Base-by-base conservation (phyloP, 2,797 vertebrate species). In the Sebastes miniatus region DNA sequence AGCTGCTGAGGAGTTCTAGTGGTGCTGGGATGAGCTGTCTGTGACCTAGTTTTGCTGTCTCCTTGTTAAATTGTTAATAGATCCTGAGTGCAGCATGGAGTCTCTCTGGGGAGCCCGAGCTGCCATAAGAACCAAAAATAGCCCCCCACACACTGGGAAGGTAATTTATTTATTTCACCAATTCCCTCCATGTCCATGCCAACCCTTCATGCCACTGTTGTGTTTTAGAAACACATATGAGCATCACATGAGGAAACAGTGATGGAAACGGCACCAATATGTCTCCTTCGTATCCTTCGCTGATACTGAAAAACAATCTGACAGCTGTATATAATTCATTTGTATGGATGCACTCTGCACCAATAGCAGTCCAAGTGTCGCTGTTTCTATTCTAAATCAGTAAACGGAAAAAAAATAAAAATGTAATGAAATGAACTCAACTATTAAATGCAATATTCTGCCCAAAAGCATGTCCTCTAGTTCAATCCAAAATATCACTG, bases 51-150 rank as follows among this genome's bases (percentile, higher is more conserved):
- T 95, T 80, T 84, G 84, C 85, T 50, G 81, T 93, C 92, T 94
- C 86, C 83, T 82, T 43, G 87, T 92, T 96, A 92, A 95, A 96
- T 95, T 93, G 91, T 95, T 96, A 95, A 95, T 95, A 92, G 93
- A 93, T 86, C 84, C 84, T 85, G 94, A 93, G 92, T 93, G 90
- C 93, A 90, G 87, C 88, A 79, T 73, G 87, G 89, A 89, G 81
- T 81, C 88, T 94, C 92, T 91, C 90, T 72, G 85, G 91, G 90
- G 93, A 90, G 80, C 70, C 78, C 59, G 39, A 89, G 88, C 89
- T 93, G 88, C 89, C 85, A 86, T 84, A 79, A 84, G 76, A 89
- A 70, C 81, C 90, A 89, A 81, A 88, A 96, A 96, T 95, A 95
- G 91, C 88, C 84, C 36, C 80, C 66, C 80, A 91, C 92, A 91